These are phyloP conservation scores for Centruroides sculpturatus DNA, from an alignment of 1,140 invertebrate species.

Conservation along the genomic window DNA sequence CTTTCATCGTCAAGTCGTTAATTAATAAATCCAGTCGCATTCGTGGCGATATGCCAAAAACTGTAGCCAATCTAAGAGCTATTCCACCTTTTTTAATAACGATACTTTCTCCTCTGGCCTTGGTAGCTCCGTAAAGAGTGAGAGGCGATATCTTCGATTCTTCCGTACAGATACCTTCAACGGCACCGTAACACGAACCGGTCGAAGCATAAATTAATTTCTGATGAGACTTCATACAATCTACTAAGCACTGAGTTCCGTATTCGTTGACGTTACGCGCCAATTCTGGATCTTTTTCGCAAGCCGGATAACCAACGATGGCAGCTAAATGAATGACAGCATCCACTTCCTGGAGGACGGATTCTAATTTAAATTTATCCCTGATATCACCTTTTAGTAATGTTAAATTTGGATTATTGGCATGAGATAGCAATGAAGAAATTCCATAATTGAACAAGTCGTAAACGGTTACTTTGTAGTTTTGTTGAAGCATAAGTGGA, in stretches of 20 bases:
- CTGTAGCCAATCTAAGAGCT: conserved; percentile 19
- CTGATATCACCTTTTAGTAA: conserved; percentile 21
- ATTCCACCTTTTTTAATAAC: conserved; percentile 16
- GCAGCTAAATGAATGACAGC: conserved; percentile 23
- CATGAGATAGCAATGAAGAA: conserved; percentile 13
- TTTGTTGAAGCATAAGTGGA: conserved; percentile 17
- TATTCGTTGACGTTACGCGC: conserved; percentile 17
- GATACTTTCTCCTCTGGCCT: conserved; percentile 17
- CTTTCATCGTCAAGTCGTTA: conserved; percentile 19
- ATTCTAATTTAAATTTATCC: conserved; percentile 7
- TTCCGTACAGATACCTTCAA: conserved; percentile 20
- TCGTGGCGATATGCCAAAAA: conserved; percentile 22
- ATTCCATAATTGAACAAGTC: conserved; percentile 20
- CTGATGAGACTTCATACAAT: conserved; percentile 16
- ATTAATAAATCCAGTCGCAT: conserved; percentile 21
- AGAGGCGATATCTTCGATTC: conserved; percentile 19
- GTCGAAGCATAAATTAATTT: conserved; percentile 22
- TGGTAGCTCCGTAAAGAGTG: conserved; percentile 21
- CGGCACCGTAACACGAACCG: conserved; percentile 23
- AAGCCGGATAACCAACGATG: conserved; percentile 24
- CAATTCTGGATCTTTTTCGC: conserved; percentile 17
- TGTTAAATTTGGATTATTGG: conserved; percentile 9
- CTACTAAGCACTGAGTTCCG: conserved; percentile 15
- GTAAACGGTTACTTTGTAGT: conserved; percentile 20
- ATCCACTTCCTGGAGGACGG: conserved; percentile 15